Conservation (phyloP, 2,797 vertebrate species). For the Rhabdophis nuchalis region DNA sequence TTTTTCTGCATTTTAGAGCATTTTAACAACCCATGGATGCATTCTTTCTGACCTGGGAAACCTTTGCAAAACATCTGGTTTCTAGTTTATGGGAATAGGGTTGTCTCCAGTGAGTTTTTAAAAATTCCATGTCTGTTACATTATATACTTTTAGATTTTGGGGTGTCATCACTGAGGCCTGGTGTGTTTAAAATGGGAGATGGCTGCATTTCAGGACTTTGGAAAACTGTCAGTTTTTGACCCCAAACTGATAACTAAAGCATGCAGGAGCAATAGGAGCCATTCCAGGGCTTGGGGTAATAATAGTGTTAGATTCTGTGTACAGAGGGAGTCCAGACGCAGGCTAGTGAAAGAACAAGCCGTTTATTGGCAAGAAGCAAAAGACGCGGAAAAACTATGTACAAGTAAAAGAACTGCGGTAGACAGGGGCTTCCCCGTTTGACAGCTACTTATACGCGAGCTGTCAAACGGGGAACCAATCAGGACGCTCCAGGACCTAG, state of each 20-base stretch:
- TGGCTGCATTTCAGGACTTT: neutral
- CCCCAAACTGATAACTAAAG: neutral
- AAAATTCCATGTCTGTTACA: neutral
- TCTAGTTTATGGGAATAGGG: neutral
- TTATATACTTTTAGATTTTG: neutral
- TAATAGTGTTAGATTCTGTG: too few species aligned
- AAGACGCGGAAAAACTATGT: too few species aligned
- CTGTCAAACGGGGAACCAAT: too few species aligned
- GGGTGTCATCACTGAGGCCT: too few species aligned
- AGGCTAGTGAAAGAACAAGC: too few species aligned
- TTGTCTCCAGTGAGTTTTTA: neutral
- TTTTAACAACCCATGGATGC: neutral
- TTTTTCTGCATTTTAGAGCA: neutral
- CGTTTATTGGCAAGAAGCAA: too few species aligned
- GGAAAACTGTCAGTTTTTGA: neutral
- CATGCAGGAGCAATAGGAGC: neutral
- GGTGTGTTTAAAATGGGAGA: neutral
- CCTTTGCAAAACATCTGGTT: neutral
- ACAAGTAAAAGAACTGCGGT: too few species aligned
- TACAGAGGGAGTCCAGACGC: too few species aligned
- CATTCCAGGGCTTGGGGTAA: neutral
- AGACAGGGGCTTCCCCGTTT: too few species aligned
- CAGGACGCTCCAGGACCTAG: too few species aligned
- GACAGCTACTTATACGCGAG: too few species aligned
- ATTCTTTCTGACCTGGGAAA: neutral